phyloP scores from a whole-genome alignment of 2,888 invertebrate genomes.

The Chromoteleia sp. region DNA sequence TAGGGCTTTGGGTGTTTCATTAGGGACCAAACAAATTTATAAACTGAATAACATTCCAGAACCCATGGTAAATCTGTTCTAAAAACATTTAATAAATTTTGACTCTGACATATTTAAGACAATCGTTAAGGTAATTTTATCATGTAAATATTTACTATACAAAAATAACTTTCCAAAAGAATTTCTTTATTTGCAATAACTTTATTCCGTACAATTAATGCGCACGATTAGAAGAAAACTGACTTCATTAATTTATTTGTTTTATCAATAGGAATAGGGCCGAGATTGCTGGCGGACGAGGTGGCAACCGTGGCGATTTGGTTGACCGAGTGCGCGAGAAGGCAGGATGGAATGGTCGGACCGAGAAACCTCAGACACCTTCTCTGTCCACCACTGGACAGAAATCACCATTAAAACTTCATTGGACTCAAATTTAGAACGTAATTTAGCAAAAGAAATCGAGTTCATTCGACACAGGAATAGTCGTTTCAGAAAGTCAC shows the following conservation, averaged over 20 bases:
- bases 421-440: not conserved
- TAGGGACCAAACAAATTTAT: too few species aligned
- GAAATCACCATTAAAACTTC: constrained; percentile 21
- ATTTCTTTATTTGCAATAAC: too few species aligned
- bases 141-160: too few species aligned
- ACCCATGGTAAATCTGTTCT: too few species aligned
- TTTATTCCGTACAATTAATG: too few species aligned
- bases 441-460: not conserved
- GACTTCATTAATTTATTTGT: constrained; percentile 9
- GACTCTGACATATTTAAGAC: too few species aligned
- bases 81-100: too few species aligned
- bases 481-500: not conserved
- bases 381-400: constrained; percentile 89
- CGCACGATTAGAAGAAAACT: too few species aligned
- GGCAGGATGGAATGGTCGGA: constrained; percentile 89
- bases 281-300: constrained; percentile 78
- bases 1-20: too few species aligned
- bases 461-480: not conserved
- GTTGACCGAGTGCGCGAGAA: constrained; percentile 84
- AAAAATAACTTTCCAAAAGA: too few species aligned
- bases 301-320: constrained; percentile 80
- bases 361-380: constrained; percentile 90
- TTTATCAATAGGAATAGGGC: constrained; percentile 79
- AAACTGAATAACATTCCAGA: too few species aligned
- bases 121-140: too few species aligned